These are phyloP conservation scores for Drosophila prosaltans DNA, from an alignment of 1,140 invertebrate species.

Conservation along the genomic window DNA sequence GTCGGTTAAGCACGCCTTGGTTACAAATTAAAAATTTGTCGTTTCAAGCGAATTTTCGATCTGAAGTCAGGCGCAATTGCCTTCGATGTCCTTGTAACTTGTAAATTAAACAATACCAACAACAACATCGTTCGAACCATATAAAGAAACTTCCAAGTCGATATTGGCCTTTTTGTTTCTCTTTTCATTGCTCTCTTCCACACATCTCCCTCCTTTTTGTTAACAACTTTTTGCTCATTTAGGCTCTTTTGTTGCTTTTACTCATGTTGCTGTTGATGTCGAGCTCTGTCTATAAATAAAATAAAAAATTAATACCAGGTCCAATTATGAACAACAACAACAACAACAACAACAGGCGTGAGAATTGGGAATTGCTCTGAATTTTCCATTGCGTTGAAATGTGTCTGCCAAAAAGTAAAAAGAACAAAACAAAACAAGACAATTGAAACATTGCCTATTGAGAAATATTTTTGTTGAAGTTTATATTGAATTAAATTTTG, in stretches of 20 bases:
- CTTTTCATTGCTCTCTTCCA: constrained; percentile 29
- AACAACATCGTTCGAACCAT: constrained; percentile 13
- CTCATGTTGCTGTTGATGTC: constrained; percentile 18
- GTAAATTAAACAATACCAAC: constrained; percentile 29
- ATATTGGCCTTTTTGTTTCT: constrained; percentile 46
- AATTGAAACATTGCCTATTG: background rate
- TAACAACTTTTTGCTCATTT: constrained; percentile 49
- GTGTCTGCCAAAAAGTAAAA: background rate
- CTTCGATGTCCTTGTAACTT: constrained; percentile 28
- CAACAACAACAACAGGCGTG: constrained; percentile 38
- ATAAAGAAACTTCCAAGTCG: constrained; percentile 44
- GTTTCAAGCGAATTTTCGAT: constrained; percentile 62
- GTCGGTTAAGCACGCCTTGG: constrained; percentile 49
- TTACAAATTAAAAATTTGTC: constrained; percentile 79
- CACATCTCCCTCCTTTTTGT: background rate
- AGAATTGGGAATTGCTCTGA: constrained; percentile 49
- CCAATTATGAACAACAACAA: constrained; percentile 55
- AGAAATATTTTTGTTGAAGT: background rate
- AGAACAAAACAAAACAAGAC: background rate
- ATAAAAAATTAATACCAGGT: constrained; percentile 53
- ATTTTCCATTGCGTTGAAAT: constrained; percentile 13
- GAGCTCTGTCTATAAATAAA: constrained; percentile 38
- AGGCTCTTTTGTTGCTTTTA: constrained; percentile 42
- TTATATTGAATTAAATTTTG: background rate
- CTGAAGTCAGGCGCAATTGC: constrained; percentile 47